These are phyloP conservation scores for Progne subis DNA, from an alignment of 2,113 vertebrate species.

Conservation along the genomic window DNA sequence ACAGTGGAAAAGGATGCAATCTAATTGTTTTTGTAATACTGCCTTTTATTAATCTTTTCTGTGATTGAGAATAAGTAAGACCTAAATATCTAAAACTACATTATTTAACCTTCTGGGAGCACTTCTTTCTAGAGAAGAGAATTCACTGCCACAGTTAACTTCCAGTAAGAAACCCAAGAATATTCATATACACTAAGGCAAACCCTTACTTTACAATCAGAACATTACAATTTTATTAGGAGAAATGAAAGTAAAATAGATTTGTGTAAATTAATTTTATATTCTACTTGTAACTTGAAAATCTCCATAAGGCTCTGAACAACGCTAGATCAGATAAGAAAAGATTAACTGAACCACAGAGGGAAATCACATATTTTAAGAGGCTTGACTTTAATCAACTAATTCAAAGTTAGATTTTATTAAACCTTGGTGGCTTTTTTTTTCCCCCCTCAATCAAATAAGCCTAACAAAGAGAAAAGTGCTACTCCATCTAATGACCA, in stretches of 20 bases:
- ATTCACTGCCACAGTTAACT: neutral
- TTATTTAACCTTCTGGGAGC: neutral
- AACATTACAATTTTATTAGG: neutral
- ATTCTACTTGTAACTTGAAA: neutral
- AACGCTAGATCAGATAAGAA: constrained; percentile 13
- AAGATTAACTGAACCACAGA: constrained; percentile 31
- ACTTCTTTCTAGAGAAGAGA: neutral
- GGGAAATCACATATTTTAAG: constrained; percentile 32
- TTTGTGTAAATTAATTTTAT: constrained; percentile 5
- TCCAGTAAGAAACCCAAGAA: neutral
- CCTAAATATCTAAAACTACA: neutral
- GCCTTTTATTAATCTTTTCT: neutral
- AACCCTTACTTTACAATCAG: neutral
- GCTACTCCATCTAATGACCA: neutral
- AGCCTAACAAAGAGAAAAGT: neutral
- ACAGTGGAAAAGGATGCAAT: neutral
- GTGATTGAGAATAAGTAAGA: neutral
- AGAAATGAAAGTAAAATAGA: constrained; percentile 15
- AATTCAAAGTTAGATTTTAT: constrained; percentile 27
- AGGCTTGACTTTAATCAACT: constrained; percentile 2
- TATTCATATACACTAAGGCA: neutral
- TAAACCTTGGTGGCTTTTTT: neutral
- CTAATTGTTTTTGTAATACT: neutral
- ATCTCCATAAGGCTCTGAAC: neutral
- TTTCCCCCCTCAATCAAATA: neutral